Evolutionary conservation across 2,113 vertebrate species (phyloP).

Genomic region (Chamaea fasciata): DNA sequence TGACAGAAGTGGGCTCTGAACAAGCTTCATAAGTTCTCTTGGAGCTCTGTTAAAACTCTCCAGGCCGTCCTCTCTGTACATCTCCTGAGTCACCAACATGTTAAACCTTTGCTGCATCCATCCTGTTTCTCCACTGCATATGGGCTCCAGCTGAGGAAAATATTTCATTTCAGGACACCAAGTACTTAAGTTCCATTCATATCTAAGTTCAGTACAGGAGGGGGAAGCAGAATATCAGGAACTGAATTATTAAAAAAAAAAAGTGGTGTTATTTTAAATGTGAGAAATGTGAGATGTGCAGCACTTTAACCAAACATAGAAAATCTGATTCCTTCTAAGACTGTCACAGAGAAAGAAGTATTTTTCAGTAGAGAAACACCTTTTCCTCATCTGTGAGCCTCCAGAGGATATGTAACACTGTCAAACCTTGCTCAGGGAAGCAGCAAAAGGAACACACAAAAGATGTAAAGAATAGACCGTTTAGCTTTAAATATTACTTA

Average conservation of each 20-base stretch:
- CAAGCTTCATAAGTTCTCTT: background rate
- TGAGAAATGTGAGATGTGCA: background rate
- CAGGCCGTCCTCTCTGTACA: background rate
- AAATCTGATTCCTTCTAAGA: background rate
- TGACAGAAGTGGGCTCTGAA: accelerated
- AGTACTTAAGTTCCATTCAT: background rate
- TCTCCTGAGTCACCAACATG: background rate
- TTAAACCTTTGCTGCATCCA: background rate
- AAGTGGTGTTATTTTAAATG: background rate
- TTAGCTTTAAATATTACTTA: background rate
- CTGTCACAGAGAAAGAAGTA: background rate
- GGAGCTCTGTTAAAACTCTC: background rate
- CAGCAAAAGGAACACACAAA: background rate
- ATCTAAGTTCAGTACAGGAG: background rate
- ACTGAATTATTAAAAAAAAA: background rate
- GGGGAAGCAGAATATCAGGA: background rate
- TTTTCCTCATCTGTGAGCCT: background rate
- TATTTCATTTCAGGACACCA: background rate
- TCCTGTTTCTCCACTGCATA: background rate
- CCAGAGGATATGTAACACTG: background rate
- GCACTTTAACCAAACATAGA: background rate
- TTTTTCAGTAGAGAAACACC: background rate
- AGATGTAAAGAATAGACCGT: background rate
- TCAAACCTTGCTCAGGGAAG: background rate
- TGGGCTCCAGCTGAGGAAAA: background rate